Evolutionary conservation across 92 coral and sea anemone species (phyloP), one percentile per base, ranked within the genome.

Genomic region (Hydrozoanthus gracilis): DNA sequence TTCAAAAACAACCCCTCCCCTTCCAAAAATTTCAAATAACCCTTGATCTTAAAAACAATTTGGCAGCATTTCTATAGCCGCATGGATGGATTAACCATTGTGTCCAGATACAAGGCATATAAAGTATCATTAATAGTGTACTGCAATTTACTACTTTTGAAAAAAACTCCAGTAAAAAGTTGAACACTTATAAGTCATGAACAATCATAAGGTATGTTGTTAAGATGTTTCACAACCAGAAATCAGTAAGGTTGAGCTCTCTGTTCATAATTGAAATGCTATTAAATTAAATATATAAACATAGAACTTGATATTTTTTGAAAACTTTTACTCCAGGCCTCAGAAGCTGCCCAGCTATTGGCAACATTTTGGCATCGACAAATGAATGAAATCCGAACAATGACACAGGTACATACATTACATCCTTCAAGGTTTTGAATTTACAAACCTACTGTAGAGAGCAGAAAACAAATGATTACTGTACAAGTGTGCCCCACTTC

Each of bases 291-390:
- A 54, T 54, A 60, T 27, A 27, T 27, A 27, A 0, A 60, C 6
- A 7, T 67, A 67, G 7, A 67, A 2, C 20, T 27, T 67, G 0
- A 67, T 51, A 39, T 17, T 62, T 47, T 17, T 55, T 50, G 12
- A 48, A 27, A 27, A 27, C 16, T 51, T 27, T 84, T 45, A 8
- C 17, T 50, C 46, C 87, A 93, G 93, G 91, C 91, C 18, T 93
- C 99, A 27, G 99, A 97, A 80, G 99, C 99, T 5, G 97, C 94
- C 76, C 98, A 95, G 86, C 87, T 95, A 27, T 91, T 97, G 7
- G 97, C 99, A 61, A 97, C 95, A 15, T 97, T 97, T 86, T 97
- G 99, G 99, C 95, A 95, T 77, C 96, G 97, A 27, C 95, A 95
- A 68, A 92, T 93, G 90, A 98, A 97, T 80, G 99, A 97, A 35